Conservation (phyloP, 2,113 vertebrate genomes). For the Laticauda colubrina region DNA sequence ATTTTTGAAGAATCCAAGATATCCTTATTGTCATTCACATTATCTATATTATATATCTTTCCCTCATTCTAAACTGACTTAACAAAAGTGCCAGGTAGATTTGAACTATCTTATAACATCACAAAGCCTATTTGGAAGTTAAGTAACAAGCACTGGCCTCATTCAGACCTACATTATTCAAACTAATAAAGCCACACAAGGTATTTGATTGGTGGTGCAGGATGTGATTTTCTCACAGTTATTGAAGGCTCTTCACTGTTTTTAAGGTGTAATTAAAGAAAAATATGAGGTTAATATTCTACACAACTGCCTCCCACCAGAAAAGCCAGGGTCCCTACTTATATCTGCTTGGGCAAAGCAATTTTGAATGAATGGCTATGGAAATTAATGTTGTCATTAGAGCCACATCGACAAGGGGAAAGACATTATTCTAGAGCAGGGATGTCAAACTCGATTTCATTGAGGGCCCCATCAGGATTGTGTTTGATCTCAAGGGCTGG, state of each 20-base stretch:
- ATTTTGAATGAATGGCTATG: neutral
- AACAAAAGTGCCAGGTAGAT: neutral
- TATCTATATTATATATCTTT: neutral
- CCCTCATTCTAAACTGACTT: neutral
- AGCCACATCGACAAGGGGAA: neutral
- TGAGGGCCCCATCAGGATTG: too few species aligned
- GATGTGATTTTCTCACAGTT: neutral
- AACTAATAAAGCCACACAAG: neutral
- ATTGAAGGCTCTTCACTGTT: neutral
- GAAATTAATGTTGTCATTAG: neutral
- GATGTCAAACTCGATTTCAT: too few species aligned
- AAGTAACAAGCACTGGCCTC: neutral
- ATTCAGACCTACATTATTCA: neutral
- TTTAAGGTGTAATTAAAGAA: neutral
- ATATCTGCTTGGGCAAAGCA: neutral
- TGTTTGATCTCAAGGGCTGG: too few species aligned
- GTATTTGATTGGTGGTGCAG: neutral
- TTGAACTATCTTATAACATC: neutral
- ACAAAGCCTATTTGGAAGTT: neutral
- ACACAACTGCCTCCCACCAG: neutral
- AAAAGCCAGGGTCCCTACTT: neutral
- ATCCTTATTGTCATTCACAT: neutral
- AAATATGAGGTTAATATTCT: neutral
- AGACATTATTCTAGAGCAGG: neutral
- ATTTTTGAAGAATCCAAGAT: neutral